Conservation (phyloP, 2,797 vertebrate species). For the Thaleichthys pacificus region DNA sequence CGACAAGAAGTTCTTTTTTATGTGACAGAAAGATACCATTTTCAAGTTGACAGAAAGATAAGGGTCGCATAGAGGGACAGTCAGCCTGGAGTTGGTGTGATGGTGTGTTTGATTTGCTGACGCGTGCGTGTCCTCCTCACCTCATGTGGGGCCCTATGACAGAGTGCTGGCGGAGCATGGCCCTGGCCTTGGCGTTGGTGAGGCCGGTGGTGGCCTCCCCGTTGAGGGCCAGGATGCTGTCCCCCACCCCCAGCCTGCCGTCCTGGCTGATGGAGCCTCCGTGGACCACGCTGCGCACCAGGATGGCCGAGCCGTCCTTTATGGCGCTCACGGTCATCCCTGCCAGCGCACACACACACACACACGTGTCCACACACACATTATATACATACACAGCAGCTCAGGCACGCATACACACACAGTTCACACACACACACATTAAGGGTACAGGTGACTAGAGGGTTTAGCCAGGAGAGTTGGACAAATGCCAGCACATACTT, state of each 20-base stretch:
- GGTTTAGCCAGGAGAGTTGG: slow-evolving; percentile 16
- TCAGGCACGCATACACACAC: slow-evolving; percentile 12
- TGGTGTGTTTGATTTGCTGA: neutral
- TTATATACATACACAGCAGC: neutral
- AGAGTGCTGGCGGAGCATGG: slow-evolving; percentile 91
- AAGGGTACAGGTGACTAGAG: slow-evolving; percentile 17
- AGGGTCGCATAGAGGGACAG: too few relatives aligned
- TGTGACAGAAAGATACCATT: too few relatives aligned
- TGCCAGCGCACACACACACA: slow-evolving; percentile 61
- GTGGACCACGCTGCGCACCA: slow-evolving; percentile 89
- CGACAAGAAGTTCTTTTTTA: too few relatives aligned
- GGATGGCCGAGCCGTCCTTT: slow-evolving; percentile 91
- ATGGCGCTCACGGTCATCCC: slow-evolving; percentile 94
- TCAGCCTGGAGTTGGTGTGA: neutral
- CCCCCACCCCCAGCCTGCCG: slow-evolving; percentile 88
- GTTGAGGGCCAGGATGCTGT: slow-evolving; percentile 90
- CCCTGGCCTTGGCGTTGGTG: slow-evolving; percentile 86
- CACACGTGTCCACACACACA: slow-evolving; percentile 20
- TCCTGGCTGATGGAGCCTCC: slow-evolving; percentile 91
- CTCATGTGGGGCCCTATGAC: slow-evolving; percentile 90
- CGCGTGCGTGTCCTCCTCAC: slow-evolving; percentile 62
- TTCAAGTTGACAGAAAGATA: too few relatives aligned
- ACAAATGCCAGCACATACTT: neutral
- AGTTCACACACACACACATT: slow-evolving; percentile 23
- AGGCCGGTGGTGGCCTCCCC: slow-evolving; percentile 85